Evolutionary conservation across 2,113 vertebrate species (phyloP).

Genomic region (Bufo gargarizans): DNA sequence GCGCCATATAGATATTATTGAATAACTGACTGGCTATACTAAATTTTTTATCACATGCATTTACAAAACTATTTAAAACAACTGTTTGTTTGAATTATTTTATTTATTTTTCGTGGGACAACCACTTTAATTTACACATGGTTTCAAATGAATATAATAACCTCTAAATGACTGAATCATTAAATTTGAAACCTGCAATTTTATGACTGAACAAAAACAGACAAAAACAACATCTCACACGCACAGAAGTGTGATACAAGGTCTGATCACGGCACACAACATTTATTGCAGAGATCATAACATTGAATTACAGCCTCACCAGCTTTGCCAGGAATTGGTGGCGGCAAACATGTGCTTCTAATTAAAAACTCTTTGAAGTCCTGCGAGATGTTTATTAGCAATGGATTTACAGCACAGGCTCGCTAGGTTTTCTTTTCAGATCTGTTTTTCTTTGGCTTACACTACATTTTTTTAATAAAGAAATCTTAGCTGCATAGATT

Average conservation of each 20-base stretch:
- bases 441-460: slow-evolving; percentile 65
- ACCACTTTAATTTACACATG: background rate
- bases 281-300: slow-evolving; percentile 82
- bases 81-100: no score
- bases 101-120: no score
- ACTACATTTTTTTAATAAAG: slow-evolving; percentile 52
- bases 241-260: slow-evolving; percentile 74
- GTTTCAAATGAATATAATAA: background rate
- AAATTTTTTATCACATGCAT: no score
- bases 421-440: slow-evolving; percentile 78
- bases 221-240: slow-evolving; percentile 63
- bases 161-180: background rate
- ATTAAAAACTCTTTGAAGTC: slow-evolving; percentile 80
- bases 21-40: no score
- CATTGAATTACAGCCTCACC: slow-evolving; percentile 76
- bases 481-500: slow-evolving; percentile 63
- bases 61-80: no score
- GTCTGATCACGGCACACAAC: slow-evolving; percentile 75
- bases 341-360: slow-evolving; percentile 78
- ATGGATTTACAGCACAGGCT: slow-evolving; percentile 72
- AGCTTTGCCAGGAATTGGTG: slow-evolving; percentile 73
- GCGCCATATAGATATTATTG: no score
- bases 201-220: slow-evolving; percentile 70
- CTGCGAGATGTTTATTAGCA: slow-evolving; percentile 79
- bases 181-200: slow-evolving; percentile 60